A percentile compares a stretch with the other conserved stretches of the same genome.
Evolutionary conservation across 2,888 invertebrate genomes (phyloP).

Genomic region (Philhelius pedissequus): DNA sequence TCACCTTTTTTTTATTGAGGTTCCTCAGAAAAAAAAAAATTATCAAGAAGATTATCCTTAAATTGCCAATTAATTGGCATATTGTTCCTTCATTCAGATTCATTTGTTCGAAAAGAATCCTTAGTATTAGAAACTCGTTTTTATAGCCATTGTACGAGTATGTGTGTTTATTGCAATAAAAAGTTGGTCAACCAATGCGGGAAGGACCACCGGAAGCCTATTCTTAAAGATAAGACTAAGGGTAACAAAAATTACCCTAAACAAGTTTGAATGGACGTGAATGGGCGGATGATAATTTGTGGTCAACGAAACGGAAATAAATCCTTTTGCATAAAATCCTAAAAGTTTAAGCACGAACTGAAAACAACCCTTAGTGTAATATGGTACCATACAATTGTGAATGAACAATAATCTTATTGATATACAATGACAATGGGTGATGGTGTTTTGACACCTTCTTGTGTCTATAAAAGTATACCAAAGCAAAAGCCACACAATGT

Average conservation of each 20-base stretch:
- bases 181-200: slow-evolving; percentile 26
- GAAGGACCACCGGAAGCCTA: slow-evolving; percentile 25
- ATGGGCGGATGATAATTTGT: slow-evolving; percentile 64
- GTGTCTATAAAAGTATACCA: neutral
- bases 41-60: slow-evolving; percentile 47
- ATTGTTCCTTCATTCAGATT: slow-evolving; percentile 54
- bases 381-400: slow-evolving; percentile 40
- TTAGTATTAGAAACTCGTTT: neutral
- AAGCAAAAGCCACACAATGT: neutral
- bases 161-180: neutral
- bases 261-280: slow-evolving; percentile 55
- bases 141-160: no score
- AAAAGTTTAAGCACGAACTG: slow-evolving; percentile 57
- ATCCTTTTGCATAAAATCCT: slow-evolving; percentile 62
- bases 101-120: slow-evolving; percentile 54
- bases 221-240: slow-evolving; percentile 40
- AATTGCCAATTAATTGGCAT: slow-evolving; percentile 62
- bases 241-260: slow-evolving; percentile 60
- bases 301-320: slow-evolving; percentile 67
- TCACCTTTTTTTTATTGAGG: neutral
- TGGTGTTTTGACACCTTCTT: slow-evolving; percentile 47
- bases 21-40: neutral
- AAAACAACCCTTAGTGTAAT: slow-evolving; percentile 53
- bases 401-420: slow-evolving; percentile 1
- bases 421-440: slow-evolving; percentile 13